Base-by-base conservation (phyloP, 2,797 vertebrate species). In the Danio choprae region DNA sequence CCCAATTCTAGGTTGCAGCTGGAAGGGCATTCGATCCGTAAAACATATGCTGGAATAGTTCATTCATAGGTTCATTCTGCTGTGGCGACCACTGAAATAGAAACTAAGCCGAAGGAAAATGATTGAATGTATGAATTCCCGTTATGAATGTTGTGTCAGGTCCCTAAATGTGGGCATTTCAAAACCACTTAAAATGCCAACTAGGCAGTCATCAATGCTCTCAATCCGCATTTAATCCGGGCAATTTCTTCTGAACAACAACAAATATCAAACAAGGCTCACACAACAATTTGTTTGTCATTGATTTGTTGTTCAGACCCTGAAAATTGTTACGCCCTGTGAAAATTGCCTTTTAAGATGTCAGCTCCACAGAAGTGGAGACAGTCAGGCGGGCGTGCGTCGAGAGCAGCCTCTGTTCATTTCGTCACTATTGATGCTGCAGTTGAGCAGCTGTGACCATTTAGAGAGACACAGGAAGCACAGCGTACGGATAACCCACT, bases 281-380 rank as follows among this genome's bases (percentile, higher is more conserved):
- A 59, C 87, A 84, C 74, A 77, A 8, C 83, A 85, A 87, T 89
- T 88, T 90, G 81, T 84, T 71, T 18, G 40, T 81, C 68, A 93
- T 93, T 85, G 91, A 93, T 90, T 91, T 86, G 71, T 86, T 43
- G 55, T 74, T 63, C 59, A 8, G 46, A 63, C 63, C 82, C 86
- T 83, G 82, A 78, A 67, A 79, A 48, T 74, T 82, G 83, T 84
- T 86, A 83, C 84, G 88, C 87, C 86, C 84, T 29, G 86, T 86
- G 91, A 87, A 94, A 93, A 94, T 93, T 83, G 87, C 82, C 88
- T 91, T 92, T 94, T 90, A 90, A 73, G 41, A 59, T 6, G 43
- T 73, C 41, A 36, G 15, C 40, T 36, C 29, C 40, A 73, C 41
- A 59, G 59, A 41, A 59, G 20, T n/a, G 55, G 40, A 73, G 20